Evolutionary conservation across 2,113 vertebrate genomes (phyloP), one percentile per base, ranked within the genome.

Genomic region (Platanista minor): DNA sequence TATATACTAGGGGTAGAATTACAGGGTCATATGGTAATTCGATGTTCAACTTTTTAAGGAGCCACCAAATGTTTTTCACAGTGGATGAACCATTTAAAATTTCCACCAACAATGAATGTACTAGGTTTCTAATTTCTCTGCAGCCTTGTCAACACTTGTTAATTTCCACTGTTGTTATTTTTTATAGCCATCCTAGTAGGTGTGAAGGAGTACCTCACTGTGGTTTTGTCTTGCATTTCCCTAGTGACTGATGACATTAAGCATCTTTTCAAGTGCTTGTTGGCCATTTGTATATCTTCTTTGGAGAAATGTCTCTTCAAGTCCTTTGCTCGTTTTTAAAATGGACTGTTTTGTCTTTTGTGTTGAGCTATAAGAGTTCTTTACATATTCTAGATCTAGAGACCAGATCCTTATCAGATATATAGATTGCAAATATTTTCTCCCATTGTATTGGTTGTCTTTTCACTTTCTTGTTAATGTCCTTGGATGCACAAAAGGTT

Each of bases 341-440:
- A 36, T 66, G 46, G 82, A 41, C 25, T 74, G 23, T 69, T 18
- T 18, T 87, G 27, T 72, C 85, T 62, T 72, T 80, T 82, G n/a
- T 80, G n/a, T 27, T 82, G 54, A 91, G 7, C n/a, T 81, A 13
- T 41, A 87, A 36, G 20, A 82, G 8, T 82, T 72, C 41, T 88
- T 72, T 62, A 25, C 39, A 64, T 62, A 71, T 81, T 62, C 75
- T 72, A 39, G 20, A 41, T 49, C 74, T 81, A 39, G 8, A 33
- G 49, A 41, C 14, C 54, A 94, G 54, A 81, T 29, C n/a, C 27
- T 72, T 88, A 64, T 74, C 57, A 74, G 66, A 64, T 54, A 80
- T 17, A 46, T 33, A 31, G 81, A 46, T 36, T 82, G 46, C 27
- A 95, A 92, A 82, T 92, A 92, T 88, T 83, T 95, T 88, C 94